Percentiles rank a stretch among this genome's conserved stretches.
Conservation (phyloP, 64 coral and sea anemone species). For the Pachyseris speciosa region DNA sequence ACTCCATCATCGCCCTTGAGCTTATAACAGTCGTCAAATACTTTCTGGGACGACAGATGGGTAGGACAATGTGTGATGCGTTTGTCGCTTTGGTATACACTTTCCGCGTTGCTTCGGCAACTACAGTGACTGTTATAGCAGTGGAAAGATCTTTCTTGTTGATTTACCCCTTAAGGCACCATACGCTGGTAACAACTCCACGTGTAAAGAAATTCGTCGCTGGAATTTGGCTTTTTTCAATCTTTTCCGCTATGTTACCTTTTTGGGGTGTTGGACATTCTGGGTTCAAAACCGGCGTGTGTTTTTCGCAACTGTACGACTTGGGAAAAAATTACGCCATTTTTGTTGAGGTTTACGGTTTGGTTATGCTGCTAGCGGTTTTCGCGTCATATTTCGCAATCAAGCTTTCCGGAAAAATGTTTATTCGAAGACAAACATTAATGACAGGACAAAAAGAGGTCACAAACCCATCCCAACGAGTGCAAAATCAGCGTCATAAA, state of each 20-base stretch:
- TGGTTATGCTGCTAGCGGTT: constrained; percentile 69
- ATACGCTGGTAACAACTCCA: constrained; percentile 72
- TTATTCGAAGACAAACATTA: constrained; percentile 74
- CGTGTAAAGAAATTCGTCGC: constrained; percentile 57
- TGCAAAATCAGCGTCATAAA: background rate
- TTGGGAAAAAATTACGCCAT: constrained; percentile 71
- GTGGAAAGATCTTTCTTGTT: constrained; percentile 76
- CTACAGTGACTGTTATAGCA: constrained; percentile 86
- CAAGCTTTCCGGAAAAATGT: constrained; percentile 72
- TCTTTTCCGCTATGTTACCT: constrained; percentile 65
- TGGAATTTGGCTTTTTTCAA: constrained; percentile 81
- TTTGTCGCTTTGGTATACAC: constrained; percentile 71
- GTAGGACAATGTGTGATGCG: constrained; percentile 47
- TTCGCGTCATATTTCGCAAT: constrained; percentile 78
- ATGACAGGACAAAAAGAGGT: constrained; percentile 15
- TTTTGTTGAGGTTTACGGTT: constrained; percentile 58
- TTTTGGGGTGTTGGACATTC: constrained; percentile 63
- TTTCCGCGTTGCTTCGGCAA: constrained; percentile 75
- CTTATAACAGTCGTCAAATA: constrained; percentile 87
- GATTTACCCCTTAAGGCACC: constrained; percentile 70
- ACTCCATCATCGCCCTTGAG: constrained; percentile 74
- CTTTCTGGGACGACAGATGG: constrained; percentile 65
- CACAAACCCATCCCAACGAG: background rate
- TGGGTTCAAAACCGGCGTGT: constrained; percentile 56
- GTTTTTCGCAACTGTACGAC: constrained; percentile 81